Evolutionary conservation across 1,140 invertebrate genomes (phyloP), one percentile per base, ranked within the genome.

Genomic region (Drosophila truncata): DNA sequence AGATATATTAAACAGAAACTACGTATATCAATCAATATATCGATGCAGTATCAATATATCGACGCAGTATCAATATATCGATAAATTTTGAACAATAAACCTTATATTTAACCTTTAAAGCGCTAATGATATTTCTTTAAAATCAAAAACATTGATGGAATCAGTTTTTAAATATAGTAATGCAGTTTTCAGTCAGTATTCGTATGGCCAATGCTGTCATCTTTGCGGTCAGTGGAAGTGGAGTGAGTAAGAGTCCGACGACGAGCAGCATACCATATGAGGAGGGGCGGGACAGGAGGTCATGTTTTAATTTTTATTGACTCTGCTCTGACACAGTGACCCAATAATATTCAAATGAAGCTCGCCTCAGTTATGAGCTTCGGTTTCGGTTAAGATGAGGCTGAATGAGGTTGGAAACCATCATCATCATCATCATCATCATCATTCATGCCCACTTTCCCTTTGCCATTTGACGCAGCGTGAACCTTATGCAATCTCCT

Each of bases 291-390:
- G 37, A 23, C 41, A 29, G 67, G 44, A 57, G 52, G 27, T 60
- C 29, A 54, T 74, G 73, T 61, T 55, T 82, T 79, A 67, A 72
- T 80, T 87, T 73, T 80, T 72, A 80, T 87, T 87, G 69, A 73
- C 77, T 57, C 20, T 50, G 67, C 76, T 61, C 47, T 88, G 85
- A 90, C 85, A 90, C 81, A 90, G 78, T 90, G 81, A 90, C 85
- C 85, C 67, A 90, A 90, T 85, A 90, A 76, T 79, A 79, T 79
- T 67, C 86, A 78, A 81, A 90, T 78, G 54, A 72, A 73, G 42
- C 39, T 23, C 49, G 29, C 33, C 18, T 31, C 33, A 33, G n/a
- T 35, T 44, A 39, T 31, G 27, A 62, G 62, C 29, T 31, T 42
- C 18, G 39, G 25, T 29, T 29, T 39, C n/a, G 25, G 16, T 29